Conservation (phyloP, 2,888 invertebrate species). For the Pammene fasciana region DNA sequence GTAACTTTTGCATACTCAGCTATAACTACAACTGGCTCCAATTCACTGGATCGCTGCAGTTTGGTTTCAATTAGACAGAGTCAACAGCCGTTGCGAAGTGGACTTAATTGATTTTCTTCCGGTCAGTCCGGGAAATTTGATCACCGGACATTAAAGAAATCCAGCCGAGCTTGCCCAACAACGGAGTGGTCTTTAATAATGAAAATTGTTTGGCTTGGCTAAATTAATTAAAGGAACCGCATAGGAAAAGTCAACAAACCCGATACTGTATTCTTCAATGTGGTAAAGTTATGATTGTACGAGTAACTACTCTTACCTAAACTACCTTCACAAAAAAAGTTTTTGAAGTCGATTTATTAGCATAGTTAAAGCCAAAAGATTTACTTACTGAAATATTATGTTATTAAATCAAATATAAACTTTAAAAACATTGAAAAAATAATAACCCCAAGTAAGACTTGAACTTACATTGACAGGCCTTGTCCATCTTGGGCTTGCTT, state of each 20-base stretch:
- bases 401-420: no score
- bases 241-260: neutral
- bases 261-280: neutral
- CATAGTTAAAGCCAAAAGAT: no score
- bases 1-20: conserved; percentile 46
- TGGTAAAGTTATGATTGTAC: neutral
- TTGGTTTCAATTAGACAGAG: conserved; percentile 74
- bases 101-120: conserved; percentile 62
- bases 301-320: no score
- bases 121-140: conserved; percentile 50
- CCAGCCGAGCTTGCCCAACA: conserved; percentile 24
- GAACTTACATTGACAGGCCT: no score
- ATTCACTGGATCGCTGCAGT: conserved; percentile 67
- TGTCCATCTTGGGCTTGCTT: no score
- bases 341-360: no score
- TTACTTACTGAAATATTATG: no score
- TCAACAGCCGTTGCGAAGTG: conserved; percentile 62
- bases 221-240: conserved; percentile 1
- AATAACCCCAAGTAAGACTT: no score
- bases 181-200: conserved; percentile 13
- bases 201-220: conserved; percentile 10
- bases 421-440: no score
- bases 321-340: no score
- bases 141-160: conserved; percentile 46
- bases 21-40: conserved; percentile 53